These are phyloP conservation scores for Drosophila willistoni DNA, from an alignment of 1,140 invertebrate species.

Conservation along the genomic window DNA sequence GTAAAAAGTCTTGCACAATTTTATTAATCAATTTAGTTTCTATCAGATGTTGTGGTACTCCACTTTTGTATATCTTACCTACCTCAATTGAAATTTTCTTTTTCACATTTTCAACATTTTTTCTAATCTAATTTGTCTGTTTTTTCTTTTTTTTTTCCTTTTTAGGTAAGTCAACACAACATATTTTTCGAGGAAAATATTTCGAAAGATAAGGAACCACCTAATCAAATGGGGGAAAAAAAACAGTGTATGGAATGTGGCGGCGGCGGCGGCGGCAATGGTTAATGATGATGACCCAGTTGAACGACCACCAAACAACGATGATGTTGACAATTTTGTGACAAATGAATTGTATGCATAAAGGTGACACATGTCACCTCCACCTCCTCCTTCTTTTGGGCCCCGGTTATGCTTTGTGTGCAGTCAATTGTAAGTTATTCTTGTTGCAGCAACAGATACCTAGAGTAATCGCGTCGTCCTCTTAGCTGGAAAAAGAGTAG, in stretches of 20 bases:
- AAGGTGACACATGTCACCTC: conserved; percentile 54
- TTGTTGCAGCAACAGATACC: conserved; percentile 5
- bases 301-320: conserved; percentile 31
- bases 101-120: too few relatives aligned
- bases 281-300: conserved; percentile 49
- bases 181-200: not conserved
- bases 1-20: too few relatives aligned
- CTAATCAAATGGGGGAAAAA: not conserved
- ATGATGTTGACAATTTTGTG: conserved; percentile 34
- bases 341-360: conserved; percentile 57
- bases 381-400: not conserved
- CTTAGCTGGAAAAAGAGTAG: not conserved
- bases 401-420: not conserved
- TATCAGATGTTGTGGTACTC: not conserved
- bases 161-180: conserved; percentile 5
- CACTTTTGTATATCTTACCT: not conserved
- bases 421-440: conserved; percentile 1
- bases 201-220: not conserved
- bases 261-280: not conserved
- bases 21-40: too few relatives aligned
- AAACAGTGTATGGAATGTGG: conserved; percentile 17
- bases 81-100: conserved; percentile 10
- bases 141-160: not conserved
- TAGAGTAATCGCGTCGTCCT: not conserved
- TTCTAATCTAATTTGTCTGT: not conserved